These are phyloP conservation scores for Poecilia gillii DNA, from an alignment of 2,797 vertebrate species.

Conservation along the genomic window DNA sequence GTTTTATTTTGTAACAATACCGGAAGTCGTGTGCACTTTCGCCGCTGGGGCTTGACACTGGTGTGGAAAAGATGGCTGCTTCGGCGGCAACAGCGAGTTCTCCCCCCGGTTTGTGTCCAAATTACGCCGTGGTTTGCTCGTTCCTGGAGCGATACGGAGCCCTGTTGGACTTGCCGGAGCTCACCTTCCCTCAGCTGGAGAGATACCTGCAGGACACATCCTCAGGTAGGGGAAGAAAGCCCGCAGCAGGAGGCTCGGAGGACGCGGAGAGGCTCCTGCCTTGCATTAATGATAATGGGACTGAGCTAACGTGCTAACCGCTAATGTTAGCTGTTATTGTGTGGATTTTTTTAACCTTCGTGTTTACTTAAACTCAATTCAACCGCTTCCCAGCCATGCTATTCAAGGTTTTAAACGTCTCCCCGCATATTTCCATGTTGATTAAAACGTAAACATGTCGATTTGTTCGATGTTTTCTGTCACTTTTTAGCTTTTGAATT, in stretches of 20 bases:
- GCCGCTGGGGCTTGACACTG: slow-evolving; percentile 66
- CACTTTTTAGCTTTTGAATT: slow-evolving; percentile 70
- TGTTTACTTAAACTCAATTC: slow-evolving; percentile 26
- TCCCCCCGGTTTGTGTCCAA: slow-evolving; percentile 88
- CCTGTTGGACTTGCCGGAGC: slow-evolving; percentile 90
- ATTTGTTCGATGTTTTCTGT: slow-evolving; percentile 54
- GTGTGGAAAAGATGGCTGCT: slow-evolving; percentile 89
- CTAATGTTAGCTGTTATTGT: slow-evolving; percentile 82
- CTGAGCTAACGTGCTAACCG: slow-evolving; percentile 67
- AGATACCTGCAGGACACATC: slow-evolving; percentile 90
- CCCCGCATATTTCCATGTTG: background rate
- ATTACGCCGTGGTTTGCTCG: slow-evolving; percentile 96
- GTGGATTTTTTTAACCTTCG: slow-evolving; percentile 59
- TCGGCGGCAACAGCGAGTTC: slow-evolving; percentile 83
- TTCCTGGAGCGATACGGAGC: slow-evolving; percentile 94
- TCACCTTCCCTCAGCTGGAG: slow-evolving; percentile 94
- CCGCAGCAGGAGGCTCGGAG: slow-evolving; percentile 51
- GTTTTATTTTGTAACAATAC: slow-evolving; percentile 55
- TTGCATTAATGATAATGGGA: slow-evolving; percentile 67
- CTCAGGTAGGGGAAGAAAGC: slow-evolving; percentile 75
- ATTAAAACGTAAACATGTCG: background rate
- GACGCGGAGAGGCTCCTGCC: slow-evolving; percentile 72
- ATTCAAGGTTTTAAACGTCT: slow-evolving; percentile 10
- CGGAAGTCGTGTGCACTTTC: slow-evolving; percentile 50
- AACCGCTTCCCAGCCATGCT: background rate